Base-by-base conservation (phyloP, 2,888 invertebrate genomes). In the Tetragonisca angustula region DNA sequence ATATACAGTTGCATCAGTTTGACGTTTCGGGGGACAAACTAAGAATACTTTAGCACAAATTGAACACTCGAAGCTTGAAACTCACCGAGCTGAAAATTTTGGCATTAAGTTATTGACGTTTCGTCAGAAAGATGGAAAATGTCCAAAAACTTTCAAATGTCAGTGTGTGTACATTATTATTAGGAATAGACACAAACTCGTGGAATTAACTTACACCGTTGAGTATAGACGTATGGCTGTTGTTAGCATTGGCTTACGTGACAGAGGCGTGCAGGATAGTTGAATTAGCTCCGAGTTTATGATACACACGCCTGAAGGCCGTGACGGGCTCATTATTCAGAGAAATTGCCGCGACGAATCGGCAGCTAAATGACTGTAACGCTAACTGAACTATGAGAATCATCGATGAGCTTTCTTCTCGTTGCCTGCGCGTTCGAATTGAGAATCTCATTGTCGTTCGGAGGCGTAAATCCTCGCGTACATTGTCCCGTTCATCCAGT, bases 241-340 rank as follows among this genome's bases (percentile, higher is more conserved):
- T n/a, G 36, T n/a, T 64, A 21, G 64, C 36, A 64, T 32, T 36
- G 43, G 43, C 11, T 27, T 27, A 43, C n/a, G n/a, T 21, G 43
- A 43, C n/a, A 15, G 11, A n/a, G n/a, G 43, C 43, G 65, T n/a
- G 72, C n/a, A 32, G 50, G 21, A 61, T 62, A 73, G 27, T 61
- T 61, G 49, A 61, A 71, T 59, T n/a, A 59, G n/a, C 71, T 9
- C 17, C 27, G 59, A 72, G 49, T 61, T 72, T 61, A 49, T 49
- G 71, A 43, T 49, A 32, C 56, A 36, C 36, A n/a, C 36, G 32
- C 36, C 36, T 43, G 11, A 43, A 65, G 43, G 21, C 65, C 65
- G 43, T 65, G 65, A 50, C 68, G 50, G 68, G 68, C 68, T 68
- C 68, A 50, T 68, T 68, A 68, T 50, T 49, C 50, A 17, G 68